Evolutionary conservation across 1,140 invertebrate genomes (phyloP), one percentile per base, ranked within the genome.

Genomic region (Delia radicum): DNA sequence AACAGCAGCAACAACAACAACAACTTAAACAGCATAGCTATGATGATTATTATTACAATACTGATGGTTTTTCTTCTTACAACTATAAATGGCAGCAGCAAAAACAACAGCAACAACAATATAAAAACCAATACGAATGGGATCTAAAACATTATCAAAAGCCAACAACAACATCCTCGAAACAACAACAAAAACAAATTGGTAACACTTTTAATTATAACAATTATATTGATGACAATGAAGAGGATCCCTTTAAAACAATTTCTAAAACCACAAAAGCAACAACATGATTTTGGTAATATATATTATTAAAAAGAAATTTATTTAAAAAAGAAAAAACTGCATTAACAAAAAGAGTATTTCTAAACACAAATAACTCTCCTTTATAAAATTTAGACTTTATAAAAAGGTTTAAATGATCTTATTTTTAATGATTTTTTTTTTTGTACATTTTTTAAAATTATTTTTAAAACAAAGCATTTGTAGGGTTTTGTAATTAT

Each of bases 31-130:
- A 48, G n/a, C 31, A 73, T 62, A 46, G 61, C 37, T 74, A 76
- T 74, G 24, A 46, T 28, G 63, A 75, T 61, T 31, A 55, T n/a
- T 55, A 55, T n/a, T n/a, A n/a, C n/a, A n/a, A n/a, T n/a, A n/a
- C n/a, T 55, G 48, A 55, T 55, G 24, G 29, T 29, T 69, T 75
- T 42, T 74, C 55, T 65, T 72, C 46, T n/a, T 69, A 69, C 3
- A 71, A 74, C 65, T 55, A 46, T 46, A 69, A 74, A 71, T 74
- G 62, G 62, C 71, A 76, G 75, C 72, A 74, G 67, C 37, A 73
- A 29, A 27, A 48, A 75, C 26, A 75, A 71, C 55, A 48, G 13
- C 55, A 67, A 74, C 75, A 76, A 62, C 10, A 31, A 10, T 37
- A 63, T 42, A 71, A 76, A 75, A 55, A 75, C 31, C 42, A 75